These are phyloP conservation scores for Incurvaria masculella DNA, from an alignment of 2,888 invertebrate genomes.

Conservation along the genomic window DNA sequence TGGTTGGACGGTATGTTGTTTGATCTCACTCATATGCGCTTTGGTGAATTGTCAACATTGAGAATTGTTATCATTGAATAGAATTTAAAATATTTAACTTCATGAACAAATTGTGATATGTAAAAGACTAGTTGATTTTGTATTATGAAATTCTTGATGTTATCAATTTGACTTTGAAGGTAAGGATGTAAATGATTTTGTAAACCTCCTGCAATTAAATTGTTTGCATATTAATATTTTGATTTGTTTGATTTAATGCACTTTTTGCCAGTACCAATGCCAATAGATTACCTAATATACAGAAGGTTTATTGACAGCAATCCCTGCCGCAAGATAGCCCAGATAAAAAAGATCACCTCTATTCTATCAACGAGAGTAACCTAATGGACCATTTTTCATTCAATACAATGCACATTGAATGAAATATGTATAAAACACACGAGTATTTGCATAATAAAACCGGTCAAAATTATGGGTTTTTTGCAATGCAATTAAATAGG, in stretches of 20 bases:
- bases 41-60: constrained; percentile 37
- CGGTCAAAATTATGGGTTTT: no score
- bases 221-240: constrained; percentile 18
- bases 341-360: no score
- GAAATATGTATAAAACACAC: no score
- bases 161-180: constrained; percentile 38
- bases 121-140: constrained; percentile 48
- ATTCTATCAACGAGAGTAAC: no score
- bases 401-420: no score
- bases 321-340: no score
- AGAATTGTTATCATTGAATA: constrained; percentile 52
- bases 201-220: constrained; percentile 51
- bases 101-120: constrained; percentile 55
- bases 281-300: no score
- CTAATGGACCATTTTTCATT: no score
- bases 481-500: no score
- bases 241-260: constrained; percentile 18
- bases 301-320: no score
- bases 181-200: constrained; percentile 34
- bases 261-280: no score
- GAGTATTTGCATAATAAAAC: no score
- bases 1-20: neutral
- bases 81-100: constrained; percentile 49
- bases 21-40: neutral
- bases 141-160: constrained; percentile 50